Base-by-base conservation (phyloP, 2,797 vertebrate genomes). In the Pelochelys cantorii region DNA sequence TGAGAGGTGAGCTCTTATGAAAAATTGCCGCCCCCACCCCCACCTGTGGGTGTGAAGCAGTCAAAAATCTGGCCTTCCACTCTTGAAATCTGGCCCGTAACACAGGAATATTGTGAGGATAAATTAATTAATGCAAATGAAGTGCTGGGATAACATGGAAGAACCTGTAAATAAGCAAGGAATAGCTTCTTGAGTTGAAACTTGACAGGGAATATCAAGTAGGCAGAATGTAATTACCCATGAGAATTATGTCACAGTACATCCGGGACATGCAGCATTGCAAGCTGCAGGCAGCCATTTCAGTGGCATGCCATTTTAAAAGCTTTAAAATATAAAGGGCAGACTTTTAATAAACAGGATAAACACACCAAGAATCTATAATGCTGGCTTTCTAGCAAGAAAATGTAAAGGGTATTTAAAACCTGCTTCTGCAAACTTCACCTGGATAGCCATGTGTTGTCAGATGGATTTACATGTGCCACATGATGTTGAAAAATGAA, bases 391-490 rank as follows among this genome's bases (percentile, higher is more conserved):
- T 74, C 81, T 81, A 75, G 77, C 23, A 52, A 85, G 86, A 88
- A 59, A 25, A 6, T 4, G 0, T 54, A 56, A 81, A 83, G 75
- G 88, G 4, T 74, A 48, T 86, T 86, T 94, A 56, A 82, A 93
- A 91, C 68, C 78, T 86, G 68, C 79, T 94, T 54, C 79, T 88
- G 2, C 83, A 87, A 57, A 83, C 82, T 93, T 88, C 91, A 91
- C 23, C 29, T 92, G 83, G 85, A 54, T 90, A 78, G 91, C 18
- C 53, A 55, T n/a, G 79, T 93, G 27, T 84, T 92, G 59, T 95
- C 83, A 89, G 59, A 84, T 88, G 85, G 82, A 90, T 53, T 83
- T 81, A 14, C 82, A 84, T 87, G 94, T 96, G 92, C 92, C 94
- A 90, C 87, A 78, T 89, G 83, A 93, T 22, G 52, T 1, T 62